phyloP scores from a whole-genome alignment of 2,113 vertebrate genomes.

The Paradisaea rubra region DNA sequence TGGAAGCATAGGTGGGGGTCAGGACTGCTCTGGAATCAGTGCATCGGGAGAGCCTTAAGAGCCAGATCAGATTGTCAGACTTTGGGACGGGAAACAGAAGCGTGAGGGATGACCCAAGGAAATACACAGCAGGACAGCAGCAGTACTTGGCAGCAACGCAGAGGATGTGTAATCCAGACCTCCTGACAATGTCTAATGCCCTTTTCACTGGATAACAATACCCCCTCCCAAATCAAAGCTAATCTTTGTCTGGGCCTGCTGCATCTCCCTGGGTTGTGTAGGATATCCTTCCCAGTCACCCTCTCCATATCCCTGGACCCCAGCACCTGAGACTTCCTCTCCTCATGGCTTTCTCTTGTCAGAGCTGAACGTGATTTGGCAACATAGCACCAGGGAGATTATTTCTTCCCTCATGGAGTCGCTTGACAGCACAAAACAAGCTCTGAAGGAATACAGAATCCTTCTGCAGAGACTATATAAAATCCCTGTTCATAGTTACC shows the following conservation, averaged over 20 bases:
- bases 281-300: background rate
- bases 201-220: background rate
- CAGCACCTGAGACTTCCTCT: background rate
- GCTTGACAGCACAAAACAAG: background rate
- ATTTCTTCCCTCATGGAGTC: background rate
- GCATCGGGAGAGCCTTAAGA: background rate
- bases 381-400: background rate
- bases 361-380: background rate
- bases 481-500: accelerated
- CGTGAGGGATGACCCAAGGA: background rate
- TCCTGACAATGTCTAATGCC: background rate
- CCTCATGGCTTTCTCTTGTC: background rate
- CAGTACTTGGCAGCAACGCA: background rate
- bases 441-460: background rate
- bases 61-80: background rate
- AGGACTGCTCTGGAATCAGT: background rate
- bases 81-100: background rate
- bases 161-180: background rate
- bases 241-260: background rate
- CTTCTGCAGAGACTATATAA: background rate
- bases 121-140: background rate
- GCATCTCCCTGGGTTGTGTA: background rate
- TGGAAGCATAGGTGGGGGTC: background rate
- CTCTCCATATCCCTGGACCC: accelerated
- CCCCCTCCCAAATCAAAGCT: background rate